Percentiles rank a stretch among this genome's conserved stretches.
phyloP scores from a whole-genome alignment of 2,797 vertebrate genomes.

The Urosaurus nigricauda region DNA sequence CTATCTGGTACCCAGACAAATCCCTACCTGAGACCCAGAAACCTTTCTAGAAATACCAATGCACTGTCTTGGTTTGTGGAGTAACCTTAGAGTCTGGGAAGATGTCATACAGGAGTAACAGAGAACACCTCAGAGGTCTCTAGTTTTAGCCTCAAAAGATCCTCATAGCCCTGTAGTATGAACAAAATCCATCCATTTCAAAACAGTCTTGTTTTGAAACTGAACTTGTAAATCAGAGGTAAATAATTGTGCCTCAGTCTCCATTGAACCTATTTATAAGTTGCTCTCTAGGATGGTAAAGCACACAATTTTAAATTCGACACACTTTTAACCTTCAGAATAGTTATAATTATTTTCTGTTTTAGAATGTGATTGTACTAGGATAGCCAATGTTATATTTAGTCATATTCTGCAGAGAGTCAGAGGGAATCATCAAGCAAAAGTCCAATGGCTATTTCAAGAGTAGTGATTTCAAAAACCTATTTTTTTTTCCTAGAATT shows the following conservation, averaged over 20 bases:
- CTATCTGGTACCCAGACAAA: neutral
- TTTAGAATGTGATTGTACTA: neutral
- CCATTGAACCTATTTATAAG: conserved; percentile 38
- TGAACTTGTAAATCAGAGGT: conserved; percentile 12
- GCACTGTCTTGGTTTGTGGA: neutral
- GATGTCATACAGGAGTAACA: neutral
- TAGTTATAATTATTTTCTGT: neutral
- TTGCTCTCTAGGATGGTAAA: neutral
- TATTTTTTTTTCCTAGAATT: conserved; percentile 28
- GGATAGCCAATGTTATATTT: neutral
- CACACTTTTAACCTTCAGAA: conserved; percentile 6
- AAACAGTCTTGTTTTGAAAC: neutral
- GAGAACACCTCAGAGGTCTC: neutral
- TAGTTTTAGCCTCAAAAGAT: neutral
- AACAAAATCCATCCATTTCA: neutral
- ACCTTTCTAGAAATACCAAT: neutral
- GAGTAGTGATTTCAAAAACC: neutral
- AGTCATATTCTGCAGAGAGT: neutral
- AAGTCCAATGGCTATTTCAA: conserved; percentile 41
- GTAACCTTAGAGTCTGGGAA: neutral
- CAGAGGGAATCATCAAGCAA: neutral
- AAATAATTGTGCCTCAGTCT: conserved; percentile 4
- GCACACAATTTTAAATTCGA: neutral
- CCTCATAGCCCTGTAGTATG: neutral
- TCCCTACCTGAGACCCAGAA: neutral